Percentiles rank a stretch among this genome's conserved stretches.
These are phyloP conservation scores for Moxostoma hubbsi DNA, from an alignment of 2,797 vertebrate genomes.

Conservation along the genomic window DNA sequence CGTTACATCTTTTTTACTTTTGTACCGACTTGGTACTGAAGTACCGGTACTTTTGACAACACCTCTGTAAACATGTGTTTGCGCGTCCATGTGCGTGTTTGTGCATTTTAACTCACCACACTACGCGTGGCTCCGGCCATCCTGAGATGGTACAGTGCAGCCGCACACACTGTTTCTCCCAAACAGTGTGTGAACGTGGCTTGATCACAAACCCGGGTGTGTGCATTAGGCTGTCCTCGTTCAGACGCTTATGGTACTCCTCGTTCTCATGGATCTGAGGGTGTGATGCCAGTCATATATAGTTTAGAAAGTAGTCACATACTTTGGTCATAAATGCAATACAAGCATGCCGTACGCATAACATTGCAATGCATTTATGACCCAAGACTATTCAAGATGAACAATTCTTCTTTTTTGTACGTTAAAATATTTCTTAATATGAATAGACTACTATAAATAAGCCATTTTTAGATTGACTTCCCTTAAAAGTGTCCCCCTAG, in stretches of 20 bases:
- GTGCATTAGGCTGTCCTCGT: conserved; percentile 93
- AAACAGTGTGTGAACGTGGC: conserved; percentile 95
- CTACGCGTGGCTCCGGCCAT: conserved; percentile 92
- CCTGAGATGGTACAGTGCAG: conserved; percentile 92
- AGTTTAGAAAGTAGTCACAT: conserved; percentile 4
- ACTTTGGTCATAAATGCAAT: no score
- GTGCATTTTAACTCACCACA: conserved; percentile 82
- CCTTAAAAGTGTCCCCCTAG: no score
- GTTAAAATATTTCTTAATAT: no score
- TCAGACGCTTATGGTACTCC: conserved; percentile 90
- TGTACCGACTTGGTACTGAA: no score
- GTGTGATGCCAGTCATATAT: conserved; percentile 23
- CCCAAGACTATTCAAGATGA: no score
- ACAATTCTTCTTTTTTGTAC: no score
- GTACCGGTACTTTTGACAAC: no score
- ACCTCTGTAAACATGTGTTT: neutral
- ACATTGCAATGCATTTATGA: no score
- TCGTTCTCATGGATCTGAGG: conserved; percentile 92
- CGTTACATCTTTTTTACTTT: no score
- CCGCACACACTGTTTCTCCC: conserved; percentile 94
- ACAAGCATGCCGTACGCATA: no score
- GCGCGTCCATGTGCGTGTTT: neutral
- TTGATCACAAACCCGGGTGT: conserved; percentile 93
- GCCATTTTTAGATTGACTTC: no score
- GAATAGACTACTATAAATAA: no score